Conservation (phyloP, 1,140 invertebrate genomes). For the Drosophila novamexicana region DNA sequence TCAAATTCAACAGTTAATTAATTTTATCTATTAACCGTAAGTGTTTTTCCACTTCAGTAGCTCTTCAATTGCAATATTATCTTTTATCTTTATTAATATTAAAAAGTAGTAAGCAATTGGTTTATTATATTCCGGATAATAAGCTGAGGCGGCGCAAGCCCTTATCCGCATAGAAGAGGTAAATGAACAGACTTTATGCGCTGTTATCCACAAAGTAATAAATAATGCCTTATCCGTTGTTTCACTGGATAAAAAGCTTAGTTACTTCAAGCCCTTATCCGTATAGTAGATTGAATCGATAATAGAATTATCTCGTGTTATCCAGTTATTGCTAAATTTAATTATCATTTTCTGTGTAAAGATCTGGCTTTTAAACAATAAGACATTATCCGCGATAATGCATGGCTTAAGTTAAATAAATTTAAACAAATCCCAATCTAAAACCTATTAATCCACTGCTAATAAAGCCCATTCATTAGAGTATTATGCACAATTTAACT, state of each 20-base stretch:
- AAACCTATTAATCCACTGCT: not conserved
- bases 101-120: not conserved
- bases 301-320: not conserved
- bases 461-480: not conserved
- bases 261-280: not conserved
- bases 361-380: too few relatives aligned
- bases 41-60: constrained; percentile 18
- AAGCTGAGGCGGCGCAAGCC: not conserved
- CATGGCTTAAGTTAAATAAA: too few relatives aligned
- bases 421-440: too few relatives aligned
- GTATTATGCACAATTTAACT: not conserved
- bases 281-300: not conserved
- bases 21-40: constrained; percentile 5
- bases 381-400: too few relatives aligned
- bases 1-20: constrained; percentile 19
- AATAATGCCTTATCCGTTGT: too few relatives aligned
- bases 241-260: too few relatives aligned
- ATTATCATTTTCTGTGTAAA: too few relatives aligned
- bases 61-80: not conserved
- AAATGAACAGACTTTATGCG: not conserved
- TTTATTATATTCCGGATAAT: not conserved
- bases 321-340: not conserved
- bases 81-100: constrained; percentile 1
- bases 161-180: not conserved
- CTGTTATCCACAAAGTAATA: not conserved